These are phyloP conservation scores for Drosophila grimshawi DNA, from an alignment of 1,140 invertebrate genomes.

Conservation along the genomic window DNA sequence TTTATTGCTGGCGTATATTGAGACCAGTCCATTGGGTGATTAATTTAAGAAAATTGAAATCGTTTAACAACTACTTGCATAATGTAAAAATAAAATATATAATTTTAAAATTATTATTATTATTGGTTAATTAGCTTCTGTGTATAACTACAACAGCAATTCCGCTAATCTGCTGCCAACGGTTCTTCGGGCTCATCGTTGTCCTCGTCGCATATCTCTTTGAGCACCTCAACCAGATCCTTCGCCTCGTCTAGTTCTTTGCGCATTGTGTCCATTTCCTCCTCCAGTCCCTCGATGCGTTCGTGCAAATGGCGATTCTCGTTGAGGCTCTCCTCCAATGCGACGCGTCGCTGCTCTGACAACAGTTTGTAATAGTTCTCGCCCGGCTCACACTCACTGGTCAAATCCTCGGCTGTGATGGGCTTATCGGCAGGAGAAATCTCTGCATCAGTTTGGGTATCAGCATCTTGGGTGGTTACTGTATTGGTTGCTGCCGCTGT, in stretches of 20 bases:
- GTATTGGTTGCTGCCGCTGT: constrained; percentile 19
- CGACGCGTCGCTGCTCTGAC: constrained; percentile 87
- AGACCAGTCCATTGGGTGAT: constrained; percentile 60
- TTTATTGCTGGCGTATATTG: constrained; percentile 59
- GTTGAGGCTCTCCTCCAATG: constrained; percentile 86
- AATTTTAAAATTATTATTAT: constrained; percentile 25
- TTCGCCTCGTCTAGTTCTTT: constrained; percentile 87
- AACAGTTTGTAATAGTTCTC: constrained; percentile 88
- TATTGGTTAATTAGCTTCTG: constrained; percentile 35
- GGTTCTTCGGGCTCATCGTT: constrained; percentile 45
- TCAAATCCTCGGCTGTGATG: constrained; percentile 85
- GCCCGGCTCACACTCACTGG: constrained; percentile 86
- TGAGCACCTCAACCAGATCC: constrained; percentile 87
- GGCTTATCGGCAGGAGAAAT: constrained; percentile 46
- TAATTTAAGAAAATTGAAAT: constrained; percentile 45
- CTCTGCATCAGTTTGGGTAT: constrained; percentile 67
- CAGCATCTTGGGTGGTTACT: constrained; percentile 46
- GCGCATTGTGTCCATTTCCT: constrained; percentile 87
- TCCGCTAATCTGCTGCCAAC: constrained; percentile 27
- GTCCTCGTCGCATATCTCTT: constrained; percentile 85
- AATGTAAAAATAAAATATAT: constrained; percentile 33
- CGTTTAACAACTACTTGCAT: constrained; percentile 53
- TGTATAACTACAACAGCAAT: constrained; percentile 23
- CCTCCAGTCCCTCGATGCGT: constrained; percentile 85
- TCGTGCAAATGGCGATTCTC: constrained; percentile 86